phyloP scores from a whole-genome alignment of 1,140 invertebrate genomes.

The Drosophila athabasca region DNA sequence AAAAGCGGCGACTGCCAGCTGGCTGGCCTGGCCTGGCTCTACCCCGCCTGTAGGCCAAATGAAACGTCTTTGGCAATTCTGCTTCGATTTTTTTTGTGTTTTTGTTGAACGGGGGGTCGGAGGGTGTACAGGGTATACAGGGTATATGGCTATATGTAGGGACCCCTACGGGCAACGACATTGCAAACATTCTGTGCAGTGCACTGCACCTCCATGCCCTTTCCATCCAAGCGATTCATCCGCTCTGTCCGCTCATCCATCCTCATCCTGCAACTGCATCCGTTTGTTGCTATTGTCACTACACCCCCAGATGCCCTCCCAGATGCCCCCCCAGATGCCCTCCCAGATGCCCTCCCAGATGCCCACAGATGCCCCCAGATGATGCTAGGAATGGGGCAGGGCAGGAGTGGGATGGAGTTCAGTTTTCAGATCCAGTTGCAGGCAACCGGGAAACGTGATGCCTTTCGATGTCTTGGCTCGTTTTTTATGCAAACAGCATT shows the following conservation, averaged over 20 bases:
- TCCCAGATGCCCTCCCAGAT: too few relatives aligned
- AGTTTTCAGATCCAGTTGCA: slow-evolving; percentile 1
- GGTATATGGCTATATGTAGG: not conserved
- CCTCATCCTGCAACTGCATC: slow-evolving; percentile 3
- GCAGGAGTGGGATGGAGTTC: not conserved
- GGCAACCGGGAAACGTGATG: slow-evolving; percentile 33
- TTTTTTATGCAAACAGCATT: slow-evolving; percentile 79
- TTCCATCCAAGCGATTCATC: not conserved
- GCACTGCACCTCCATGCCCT: not conserved
- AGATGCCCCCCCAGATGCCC: too few relatives aligned
- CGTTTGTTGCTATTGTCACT: slow-evolving; percentile 70
- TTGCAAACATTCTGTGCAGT: slow-evolving; percentile 28
- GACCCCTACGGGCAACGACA: slow-evolving; percentile 56
- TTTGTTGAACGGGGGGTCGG: too few relatives aligned
- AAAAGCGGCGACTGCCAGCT: slow-evolving; percentile 42
- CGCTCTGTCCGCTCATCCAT: slow-evolving; percentile 8
- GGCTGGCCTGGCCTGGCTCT: too few relatives aligned
- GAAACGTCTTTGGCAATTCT: slow-evolving; percentile 65
- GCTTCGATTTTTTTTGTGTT: slow-evolving; percentile 37
- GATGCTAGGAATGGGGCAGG: not conserved
- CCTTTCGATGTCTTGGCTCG: slow-evolving; percentile 59
- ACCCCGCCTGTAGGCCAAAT: slow-evolving; percentile 26
- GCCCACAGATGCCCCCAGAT: not conserved
- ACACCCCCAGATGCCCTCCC: not conserved
- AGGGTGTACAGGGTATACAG: too few relatives aligned